phyloP scores from a whole-genome alignment of 2,113 vertebrate genomes.

The Butorides virescens region DNA sequence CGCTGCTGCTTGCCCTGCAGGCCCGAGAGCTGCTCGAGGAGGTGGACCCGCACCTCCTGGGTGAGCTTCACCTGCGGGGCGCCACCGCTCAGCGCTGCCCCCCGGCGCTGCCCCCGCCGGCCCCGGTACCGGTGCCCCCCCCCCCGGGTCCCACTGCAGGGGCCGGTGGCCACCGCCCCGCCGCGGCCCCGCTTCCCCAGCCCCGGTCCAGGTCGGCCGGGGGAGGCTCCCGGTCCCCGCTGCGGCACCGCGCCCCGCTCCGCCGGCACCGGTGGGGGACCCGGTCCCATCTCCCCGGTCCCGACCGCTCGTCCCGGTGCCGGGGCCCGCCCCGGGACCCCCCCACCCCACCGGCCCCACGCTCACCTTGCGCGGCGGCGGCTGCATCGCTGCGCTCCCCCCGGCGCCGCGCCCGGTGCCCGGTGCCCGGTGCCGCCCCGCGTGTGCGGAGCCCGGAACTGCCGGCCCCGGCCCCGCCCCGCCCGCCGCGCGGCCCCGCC shows the following conservation, averaged over 20 bases:
- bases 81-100: neutral
- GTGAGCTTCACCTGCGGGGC: constrained; percentile 80
- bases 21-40: constrained; percentile 84
- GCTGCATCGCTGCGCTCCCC: constrained; percentile 66
- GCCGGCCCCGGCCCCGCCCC: neutral
- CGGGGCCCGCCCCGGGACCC: too few species aligned
- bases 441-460: neutral
- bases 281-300: too few species aligned
- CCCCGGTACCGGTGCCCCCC: neutral
- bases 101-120: too few species aligned
- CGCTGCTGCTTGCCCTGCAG: constrained; percentile 86
- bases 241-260: neutral
- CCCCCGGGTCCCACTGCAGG: neutral
- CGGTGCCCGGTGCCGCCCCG: neutral
- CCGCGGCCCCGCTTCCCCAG: neutral
- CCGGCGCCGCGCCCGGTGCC: neutral
- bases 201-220: neutral
- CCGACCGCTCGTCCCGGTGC: neutral
- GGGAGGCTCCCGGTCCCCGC: too few species aligned
- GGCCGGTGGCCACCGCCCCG: neutral
- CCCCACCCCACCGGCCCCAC: too few species aligned
- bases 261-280: neutral
- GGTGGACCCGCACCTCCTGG: constrained; percentile 85
- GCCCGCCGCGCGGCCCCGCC: neutral
- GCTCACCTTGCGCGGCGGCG: constrained; percentile 78